phyloP scores from a whole-genome alignment of 2,113 vertebrate species.

The Leptodactylus fuscus region DNA sequence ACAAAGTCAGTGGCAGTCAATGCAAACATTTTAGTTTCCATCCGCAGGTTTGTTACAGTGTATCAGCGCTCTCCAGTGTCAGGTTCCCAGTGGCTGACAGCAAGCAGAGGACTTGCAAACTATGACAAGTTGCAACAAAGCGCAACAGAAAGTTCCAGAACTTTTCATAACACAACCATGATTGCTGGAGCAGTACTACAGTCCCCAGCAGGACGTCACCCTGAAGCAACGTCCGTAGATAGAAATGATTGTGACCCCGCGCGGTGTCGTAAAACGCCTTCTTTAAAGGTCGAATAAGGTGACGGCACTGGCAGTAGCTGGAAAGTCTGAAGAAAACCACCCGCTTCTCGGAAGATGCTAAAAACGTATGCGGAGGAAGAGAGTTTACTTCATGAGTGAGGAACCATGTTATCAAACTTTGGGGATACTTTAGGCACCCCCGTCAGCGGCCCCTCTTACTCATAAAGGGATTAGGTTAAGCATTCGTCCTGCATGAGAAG shows the following conservation, averaged over 20 bases:
- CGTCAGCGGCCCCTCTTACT: background rate
- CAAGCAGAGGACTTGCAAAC: too few relatives aligned
- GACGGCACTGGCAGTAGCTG: background rate
- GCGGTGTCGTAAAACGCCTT: too few relatives aligned
- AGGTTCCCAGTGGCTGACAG: too few relatives aligned
- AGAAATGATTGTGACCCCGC: too few relatives aligned
- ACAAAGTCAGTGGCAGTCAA: too few relatives aligned
- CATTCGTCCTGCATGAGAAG: background rate
- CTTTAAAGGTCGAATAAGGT: background rate
- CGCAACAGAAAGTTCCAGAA: too few relatives aligned
- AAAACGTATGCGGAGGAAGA: background rate
- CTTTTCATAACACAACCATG: too few relatives aligned
- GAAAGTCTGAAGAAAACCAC: slow-evolving; percentile 23
- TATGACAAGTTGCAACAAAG: too few relatives aligned
- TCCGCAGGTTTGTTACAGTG: too few relatives aligned
- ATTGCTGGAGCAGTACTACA: background rate
- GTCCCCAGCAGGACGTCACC: background rate
- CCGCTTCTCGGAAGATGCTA: background rate
- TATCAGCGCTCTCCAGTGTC: too few relatives aligned
- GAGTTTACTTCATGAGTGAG: background rate
- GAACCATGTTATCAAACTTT: background rate
- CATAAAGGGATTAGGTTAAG: background rate
- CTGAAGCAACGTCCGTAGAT: too few relatives aligned
- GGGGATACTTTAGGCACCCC: background rate
- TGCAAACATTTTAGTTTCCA: too few relatives aligned